A percentile compares a stretch with the other conserved stretches of the same genome.
These are phyloP conservation scores for Drosophila limbata DNA, from an alignment of 2,888 invertebrate species.

Conservation along the genomic window DNA sequence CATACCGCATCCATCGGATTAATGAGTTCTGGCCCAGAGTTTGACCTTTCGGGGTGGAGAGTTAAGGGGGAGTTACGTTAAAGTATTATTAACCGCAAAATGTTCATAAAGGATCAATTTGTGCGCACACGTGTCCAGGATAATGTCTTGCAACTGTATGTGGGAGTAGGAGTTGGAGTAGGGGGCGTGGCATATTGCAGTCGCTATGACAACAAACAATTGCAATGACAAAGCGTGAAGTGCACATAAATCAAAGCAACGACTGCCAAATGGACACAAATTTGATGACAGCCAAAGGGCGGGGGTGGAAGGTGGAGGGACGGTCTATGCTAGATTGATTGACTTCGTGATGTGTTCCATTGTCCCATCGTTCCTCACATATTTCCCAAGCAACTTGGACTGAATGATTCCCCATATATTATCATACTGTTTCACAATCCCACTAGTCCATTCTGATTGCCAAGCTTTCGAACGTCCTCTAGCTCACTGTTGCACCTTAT, in stretches of 20 bases:
- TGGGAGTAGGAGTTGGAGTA: not conserved
- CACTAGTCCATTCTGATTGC: not conserved
- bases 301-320: too few species aligned
- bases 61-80: slow-evolving; percentile 22
- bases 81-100: slow-evolving; percentile 81
- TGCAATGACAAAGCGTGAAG: slow-evolving; percentile 63
- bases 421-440: not conserved
- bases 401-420: not conserved
- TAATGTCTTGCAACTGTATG: slow-evolving; percentile 49
- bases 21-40: slow-evolving; percentile 22
- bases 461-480: too few species aligned
- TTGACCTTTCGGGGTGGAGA: slow-evolving; percentile 14
- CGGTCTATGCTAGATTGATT: not conserved
- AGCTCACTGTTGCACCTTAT: too few species aligned
- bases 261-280: slow-evolving; percentile 58
- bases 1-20: slow-evolving; percentile 50
- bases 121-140: slow-evolving; percentile 79
- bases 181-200: slow-evolving; percentile 31
- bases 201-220: slow-evolving; percentile 10
- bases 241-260: slow-evolving; percentile 72
- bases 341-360: not conserved
- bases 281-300: slow-evolving; percentile 10
- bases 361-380: not conserved
- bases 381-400: not conserved
- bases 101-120: slow-evolving; percentile 81